Percentiles rank a stretch among this genome's conserved stretches.
phyloP scores from a whole-genome alignment of 2,888 invertebrate genomes.

The Trisateles emortualis region DNA sequence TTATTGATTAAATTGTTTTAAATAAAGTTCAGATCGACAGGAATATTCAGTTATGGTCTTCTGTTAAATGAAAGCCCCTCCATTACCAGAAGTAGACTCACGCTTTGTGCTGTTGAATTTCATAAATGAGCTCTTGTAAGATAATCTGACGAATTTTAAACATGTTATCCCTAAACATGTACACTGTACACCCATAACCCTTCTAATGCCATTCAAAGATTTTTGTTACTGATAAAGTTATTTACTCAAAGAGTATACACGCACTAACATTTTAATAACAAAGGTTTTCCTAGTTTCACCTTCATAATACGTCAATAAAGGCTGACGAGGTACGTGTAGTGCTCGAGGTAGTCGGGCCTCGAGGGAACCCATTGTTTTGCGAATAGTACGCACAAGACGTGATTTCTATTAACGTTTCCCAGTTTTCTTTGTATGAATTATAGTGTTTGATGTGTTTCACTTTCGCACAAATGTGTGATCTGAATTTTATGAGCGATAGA shows the following conservation, averaged over 20 bases:
- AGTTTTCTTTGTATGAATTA: slow-evolving; percentile 57
- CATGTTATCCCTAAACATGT: too few species aligned
- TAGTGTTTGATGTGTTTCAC: slow-evolving; percentile 45
- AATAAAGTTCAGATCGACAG: too few species aligned
- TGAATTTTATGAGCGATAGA: slow-evolving; percentile 9
- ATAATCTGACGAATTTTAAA: background rate
- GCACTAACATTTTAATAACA: slow-evolving; percentile 48
- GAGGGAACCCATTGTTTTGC: slow-evolving; percentile 65
- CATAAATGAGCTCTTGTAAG: too few species aligned
- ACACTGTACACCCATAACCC: background rate
- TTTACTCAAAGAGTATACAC: slow-evolving; percentile 13
- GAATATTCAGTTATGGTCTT: too few species aligned
- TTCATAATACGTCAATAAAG: slow-evolving; percentile 50
- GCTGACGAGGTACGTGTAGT: slow-evolving; percentile 44
- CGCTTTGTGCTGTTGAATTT: too few species aligned
- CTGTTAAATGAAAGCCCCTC: too few species aligned
- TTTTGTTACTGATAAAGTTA: background rate
- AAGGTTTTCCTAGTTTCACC: slow-evolving; percentile 59
- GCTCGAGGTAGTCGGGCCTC: slow-evolving; percentile 53
- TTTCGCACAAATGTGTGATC: slow-evolving; percentile 40
- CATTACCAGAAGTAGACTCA: too few species aligned
- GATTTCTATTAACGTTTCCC: slow-evolving; percentile 66
- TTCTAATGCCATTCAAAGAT: background rate
- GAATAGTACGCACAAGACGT: slow-evolving; percentile 53
- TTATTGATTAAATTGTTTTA: too few species aligned